Conservation (phyloP, 2,888 invertebrate species). For the Caenorhabditis parvicauda region DNA sequence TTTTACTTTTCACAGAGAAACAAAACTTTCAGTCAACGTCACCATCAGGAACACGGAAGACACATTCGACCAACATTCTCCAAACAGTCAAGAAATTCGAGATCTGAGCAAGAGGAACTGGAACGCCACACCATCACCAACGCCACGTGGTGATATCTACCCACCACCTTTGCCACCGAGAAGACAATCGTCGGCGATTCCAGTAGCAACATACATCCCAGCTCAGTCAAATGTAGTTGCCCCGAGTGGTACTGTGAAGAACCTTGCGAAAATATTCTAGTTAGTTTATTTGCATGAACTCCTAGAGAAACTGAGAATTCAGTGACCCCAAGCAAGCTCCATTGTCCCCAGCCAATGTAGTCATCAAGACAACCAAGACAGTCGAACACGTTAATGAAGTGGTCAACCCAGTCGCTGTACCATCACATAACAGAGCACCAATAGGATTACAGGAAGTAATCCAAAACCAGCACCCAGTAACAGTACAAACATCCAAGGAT, state of each 20-base stretch:
- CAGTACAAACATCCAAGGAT: too few relatives aligned
- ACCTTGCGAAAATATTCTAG: conserved; percentile 19
- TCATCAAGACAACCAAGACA: too few relatives aligned
- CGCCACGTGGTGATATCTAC: conserved; percentile 5
- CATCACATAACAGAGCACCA: too few relatives aligned
- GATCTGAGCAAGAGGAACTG: conserved; percentile 38
- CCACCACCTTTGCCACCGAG: conserved; percentile 1
- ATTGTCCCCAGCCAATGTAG: too few relatives aligned
- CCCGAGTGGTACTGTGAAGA: conserved; percentile 24
- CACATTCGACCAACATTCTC: neutral
- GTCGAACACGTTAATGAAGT: too few relatives aligned
- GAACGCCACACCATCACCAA: conserved; percentile 16
- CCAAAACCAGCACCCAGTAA: too few relatives aligned
- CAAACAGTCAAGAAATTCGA: conserved; percentile 14
- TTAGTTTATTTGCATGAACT: neutral
- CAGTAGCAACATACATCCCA: conserved; percentile 2
- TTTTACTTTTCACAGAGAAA: neutral
- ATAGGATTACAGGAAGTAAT: too few relatives aligned
- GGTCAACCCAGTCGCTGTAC: neutral
- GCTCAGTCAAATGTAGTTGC: conserved; percentile 9
- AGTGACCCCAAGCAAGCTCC: neutral
- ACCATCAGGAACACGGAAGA: neutral
- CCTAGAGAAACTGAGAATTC: neutral
- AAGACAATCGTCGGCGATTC: conserved; percentile 7
- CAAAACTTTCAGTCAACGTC: neutral